Base-by-base conservation (phyloP, 2,888 invertebrate genomes). In the Conistra vaccinii region DNA sequence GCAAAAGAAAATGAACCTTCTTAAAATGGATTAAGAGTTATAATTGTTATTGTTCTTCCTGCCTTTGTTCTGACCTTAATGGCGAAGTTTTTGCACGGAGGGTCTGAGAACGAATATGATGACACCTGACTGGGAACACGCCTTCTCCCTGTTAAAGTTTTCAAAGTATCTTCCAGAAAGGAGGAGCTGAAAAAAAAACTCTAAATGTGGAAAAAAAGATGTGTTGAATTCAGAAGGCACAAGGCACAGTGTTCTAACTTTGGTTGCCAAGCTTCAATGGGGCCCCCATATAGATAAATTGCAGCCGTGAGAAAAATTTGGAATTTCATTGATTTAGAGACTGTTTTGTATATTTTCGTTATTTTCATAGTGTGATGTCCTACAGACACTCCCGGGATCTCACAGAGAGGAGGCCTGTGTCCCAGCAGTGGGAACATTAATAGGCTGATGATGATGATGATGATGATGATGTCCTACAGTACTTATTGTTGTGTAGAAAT, bases 101-200 rank as follows among this genome's bases (percentile, higher is more conserved):
- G 61, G 53, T 73, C 70, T 60, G 57, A 55, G 10, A 62, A 58
- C 55, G 77, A 82, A 71, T 85, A 85, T 83, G 85, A 82, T 75
- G 86, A 73, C 75, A 83, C 70, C 86, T 84, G 83, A 63, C 58
- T 69, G 62, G 29, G 74, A 65, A 71, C 83, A 71, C 78, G 74
- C 83, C 86, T 75, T 78, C 72, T 75, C 12, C 78, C 58, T 83
- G 83, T 83, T 65, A 23, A 61, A 77, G 72, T 78, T 78, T 78
- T 32, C 32, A 48, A 62, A 82, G 53, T 53, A 61, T 51, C 72
- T 78, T 26, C 42, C 29, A 70, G 55, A 78, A 26, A 60, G 17
- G 29, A 79, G 32, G 14, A 7, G 1, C 3, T 20, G 14, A 20
- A 67, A 39, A 55, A 55, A 29, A 58, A 51, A 17, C 57, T 51